A percentile compares a stretch with the other conserved stretches of the same genome.
These are phyloP conservation scores for Cheilosia pagana DNA, from an alignment of 2,888 invertebrate genomes.

Conservation along the genomic window DNA sequence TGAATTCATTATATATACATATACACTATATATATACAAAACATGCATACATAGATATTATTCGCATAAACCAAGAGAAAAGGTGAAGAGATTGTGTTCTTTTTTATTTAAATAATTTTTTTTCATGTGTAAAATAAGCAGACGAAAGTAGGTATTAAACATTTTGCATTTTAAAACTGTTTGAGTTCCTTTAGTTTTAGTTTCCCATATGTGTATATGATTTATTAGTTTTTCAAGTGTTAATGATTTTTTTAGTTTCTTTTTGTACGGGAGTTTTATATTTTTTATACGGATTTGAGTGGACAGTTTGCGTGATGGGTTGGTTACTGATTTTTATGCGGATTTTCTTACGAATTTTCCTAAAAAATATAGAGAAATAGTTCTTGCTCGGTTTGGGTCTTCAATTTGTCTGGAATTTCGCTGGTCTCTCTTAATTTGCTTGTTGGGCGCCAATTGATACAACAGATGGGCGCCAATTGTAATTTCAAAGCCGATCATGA, in stretches of 20 bases:
- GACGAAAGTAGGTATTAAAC: slow-evolving; percentile 45
- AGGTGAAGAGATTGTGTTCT: slow-evolving; percentile 38
- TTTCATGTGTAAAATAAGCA: slow-evolving; percentile 50
- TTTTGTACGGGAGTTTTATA: not conserved
- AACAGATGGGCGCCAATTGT: too few relatives aligned
- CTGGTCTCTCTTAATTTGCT: too few relatives aligned
- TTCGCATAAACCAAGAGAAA: slow-evolving; percentile 62
- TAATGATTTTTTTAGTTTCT: not conserved
- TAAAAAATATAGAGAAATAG: too few relatives aligned
- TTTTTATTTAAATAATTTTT: slow-evolving; percentile 4
- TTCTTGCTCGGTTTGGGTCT: too few relatives aligned
- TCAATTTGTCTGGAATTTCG: too few relatives aligned
- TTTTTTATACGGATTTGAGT: too few relatives aligned
- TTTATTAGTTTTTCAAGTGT: not conserved
- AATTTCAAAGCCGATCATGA: too few relatives aligned
- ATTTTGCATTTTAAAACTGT: slow-evolving; percentile 35
- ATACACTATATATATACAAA: slow-evolving; percentile 72
- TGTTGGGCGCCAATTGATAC: too few relatives aligned
- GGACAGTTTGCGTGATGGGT: too few relatives aligned
- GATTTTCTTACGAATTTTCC: too few relatives aligned
- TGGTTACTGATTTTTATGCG: too few relatives aligned
- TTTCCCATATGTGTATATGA: not conserved
- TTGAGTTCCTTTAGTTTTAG: slow-evolving; percentile 73
- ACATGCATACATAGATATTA: slow-evolving; percentile 70
- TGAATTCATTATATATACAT: slow-evolving; percentile 72